Percentiles rank a stretch among this genome's conserved stretches.
Conservation (phyloP, 2,888 invertebrate genomes). For the Macropis europaea region DNA sequence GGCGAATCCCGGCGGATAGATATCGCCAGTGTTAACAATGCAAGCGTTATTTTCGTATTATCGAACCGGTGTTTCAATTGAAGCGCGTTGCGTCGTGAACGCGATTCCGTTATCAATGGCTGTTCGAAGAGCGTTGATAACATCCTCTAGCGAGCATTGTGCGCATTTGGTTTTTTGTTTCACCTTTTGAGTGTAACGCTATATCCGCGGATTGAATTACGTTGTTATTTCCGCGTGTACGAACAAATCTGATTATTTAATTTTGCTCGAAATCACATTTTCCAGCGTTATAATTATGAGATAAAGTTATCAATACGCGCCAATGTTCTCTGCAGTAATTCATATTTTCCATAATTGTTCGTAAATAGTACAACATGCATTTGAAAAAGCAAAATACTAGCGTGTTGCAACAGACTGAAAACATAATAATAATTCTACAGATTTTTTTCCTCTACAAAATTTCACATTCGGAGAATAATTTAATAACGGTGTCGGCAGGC, state of each 20-base stretch:
- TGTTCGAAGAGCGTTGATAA: constrained; percentile 13
- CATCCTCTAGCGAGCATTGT: neutral
- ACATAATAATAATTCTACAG: no score
- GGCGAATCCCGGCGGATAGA: neutral
- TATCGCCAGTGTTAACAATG: neutral
- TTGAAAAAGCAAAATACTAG: no score
- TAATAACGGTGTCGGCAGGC: no score
- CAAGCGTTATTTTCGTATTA: constrained; percentile 9
- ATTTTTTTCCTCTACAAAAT: no score
- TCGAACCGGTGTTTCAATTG: constrained; percentile 4
- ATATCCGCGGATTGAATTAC: neutral
- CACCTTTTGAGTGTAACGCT: constrained; percentile 5
- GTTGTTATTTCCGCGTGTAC: neutral
- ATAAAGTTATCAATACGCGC: no score
- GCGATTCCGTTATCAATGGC: constrained; percentile 4
- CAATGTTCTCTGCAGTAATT: no score
- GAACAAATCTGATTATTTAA: constrained; percentile 7
- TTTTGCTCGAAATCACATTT: neutral
- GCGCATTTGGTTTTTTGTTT: neutral
- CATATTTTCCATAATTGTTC: no score
- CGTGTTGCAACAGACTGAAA: no score
- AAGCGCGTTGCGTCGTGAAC: neutral
- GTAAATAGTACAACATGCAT: no score
- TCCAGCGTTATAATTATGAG: no score
- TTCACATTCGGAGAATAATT: no score